Base-by-base conservation (phyloP, 2,113 vertebrate genomes). In the Pelusios castaneus region DNA sequence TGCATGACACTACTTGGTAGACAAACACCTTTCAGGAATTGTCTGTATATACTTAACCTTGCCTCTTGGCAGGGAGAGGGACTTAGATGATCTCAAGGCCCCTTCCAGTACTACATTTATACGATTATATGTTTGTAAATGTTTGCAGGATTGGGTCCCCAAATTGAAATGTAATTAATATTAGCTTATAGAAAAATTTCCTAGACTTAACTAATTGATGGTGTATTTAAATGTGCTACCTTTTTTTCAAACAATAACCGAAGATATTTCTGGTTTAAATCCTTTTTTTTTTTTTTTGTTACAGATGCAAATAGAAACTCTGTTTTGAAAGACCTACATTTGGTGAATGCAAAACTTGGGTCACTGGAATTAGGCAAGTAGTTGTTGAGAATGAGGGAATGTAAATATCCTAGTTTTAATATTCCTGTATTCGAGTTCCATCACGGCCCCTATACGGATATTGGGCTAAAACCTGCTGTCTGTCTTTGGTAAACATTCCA, bases 291-390 rank as follows among this genome's bases (percentile, higher is more conserved):
- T 16, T 87, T 89, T 22, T 86, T 87, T 1, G 87, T 93, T 84
- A 34, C 94, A 98, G 98, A 91, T 97, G 96, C 95, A 97, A 97
- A 97, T 92, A 98, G 92, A 87, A 97, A 87, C 25, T 89, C 93
- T 5, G 90, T 95, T 88, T 88, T 97, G 87, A 98, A 97, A 95
- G 98, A 98, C 79, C 90, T 98, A 12, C 98, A 92, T 49, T 31
- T 96, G 43, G 96, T 90, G 63, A 98, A 91, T 22, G 97, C 98
- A 41, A 98, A 97, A 92, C 95, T 97, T 2, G 97, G 97, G 87
- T 98, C 98, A 1, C 95, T 98, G 70, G 98, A 98, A 89, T 90
- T 98, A 90, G 98, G 99, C 98, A 97, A 95, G 94, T 97, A 79
- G 67, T 80, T 75, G 25, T 67, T 77, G 79, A 70, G 70, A 2